Conservation (phyloP, 2,888 invertebrate genomes). For the Aphodius granarius region DNA sequence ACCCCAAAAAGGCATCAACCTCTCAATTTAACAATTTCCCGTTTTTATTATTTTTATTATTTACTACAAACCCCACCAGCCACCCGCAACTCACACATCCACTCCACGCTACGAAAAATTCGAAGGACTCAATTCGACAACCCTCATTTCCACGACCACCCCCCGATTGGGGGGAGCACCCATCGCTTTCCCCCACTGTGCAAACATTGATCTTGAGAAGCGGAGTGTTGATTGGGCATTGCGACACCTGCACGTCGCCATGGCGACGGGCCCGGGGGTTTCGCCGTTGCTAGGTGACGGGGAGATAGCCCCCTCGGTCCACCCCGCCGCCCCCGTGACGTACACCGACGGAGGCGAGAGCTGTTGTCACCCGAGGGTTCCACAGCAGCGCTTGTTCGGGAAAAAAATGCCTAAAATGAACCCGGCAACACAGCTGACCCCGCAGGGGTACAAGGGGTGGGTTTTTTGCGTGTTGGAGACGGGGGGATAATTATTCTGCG, state of each 20-base stretch:
- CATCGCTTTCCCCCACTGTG: constrained; percentile 32
- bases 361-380: background rate
- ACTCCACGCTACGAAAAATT: background rate
- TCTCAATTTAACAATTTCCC: too few species aligned
- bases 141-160: background rate
- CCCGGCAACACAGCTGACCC: background rate
- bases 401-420: background rate
- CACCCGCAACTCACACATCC: background rate
- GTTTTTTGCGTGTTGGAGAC: background rate
- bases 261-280: constrained; percentile 45
- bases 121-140: background rate
- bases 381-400: background rate
- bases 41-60: too few species aligned
- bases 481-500: background rate
- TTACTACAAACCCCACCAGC: too few species aligned
- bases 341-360: background rate
- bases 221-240: constrained; percentile 54
- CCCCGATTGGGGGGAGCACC: background rate
- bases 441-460: background rate
- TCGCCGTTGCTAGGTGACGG: constrained; percentile 35
- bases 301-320: background rate
- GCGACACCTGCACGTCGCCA: constrained; percentile 55
- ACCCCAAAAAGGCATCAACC: too few species aligned
- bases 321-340: background rate
- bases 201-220: constrained; percentile 55